These are phyloP conservation scores for Gobiocypris rarus DNA, from an alignment of 2,113 vertebrate genomes.

Conservation along the genomic window DNA sequence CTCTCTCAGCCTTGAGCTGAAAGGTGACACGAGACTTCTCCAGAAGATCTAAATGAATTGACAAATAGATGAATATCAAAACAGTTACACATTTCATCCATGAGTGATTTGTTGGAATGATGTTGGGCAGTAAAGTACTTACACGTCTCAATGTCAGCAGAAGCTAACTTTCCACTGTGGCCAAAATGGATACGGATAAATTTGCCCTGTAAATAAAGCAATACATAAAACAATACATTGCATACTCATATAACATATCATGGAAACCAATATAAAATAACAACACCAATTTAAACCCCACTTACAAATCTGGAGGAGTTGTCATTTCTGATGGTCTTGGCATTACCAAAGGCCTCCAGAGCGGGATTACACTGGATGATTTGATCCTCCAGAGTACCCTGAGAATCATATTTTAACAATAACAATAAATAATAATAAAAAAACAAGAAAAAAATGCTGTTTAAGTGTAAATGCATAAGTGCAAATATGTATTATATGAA, in stretches of 20 bases:
- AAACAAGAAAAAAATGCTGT: background rate
- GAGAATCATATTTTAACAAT: background rate
- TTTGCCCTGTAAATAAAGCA: constrained; percentile 14
- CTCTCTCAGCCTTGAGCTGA: no score
- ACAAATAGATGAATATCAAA: background rate
- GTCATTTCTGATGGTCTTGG: constrained; percentile 24
- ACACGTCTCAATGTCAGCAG: constrained; percentile 28
- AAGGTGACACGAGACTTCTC: background rate
- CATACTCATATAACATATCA: background rate
- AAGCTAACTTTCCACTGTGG: constrained; percentile 1
- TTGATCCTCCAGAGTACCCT: constrained; percentile 25
- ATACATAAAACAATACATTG: background rate
- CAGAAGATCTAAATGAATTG: background rate
- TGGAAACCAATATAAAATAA: background rate
- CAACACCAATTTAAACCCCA: background rate
- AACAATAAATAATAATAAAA: background rate
- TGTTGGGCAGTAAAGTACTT: background rate
- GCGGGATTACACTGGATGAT: constrained; percentile 22
- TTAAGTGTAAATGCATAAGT: no score
- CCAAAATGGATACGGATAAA: constrained; percentile 24
- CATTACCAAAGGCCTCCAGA: constrained; percentile 2
- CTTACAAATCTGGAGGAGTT: constrained; percentile 20
- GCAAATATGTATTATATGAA: background rate
- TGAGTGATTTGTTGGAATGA: background rate
- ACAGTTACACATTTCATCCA: background rate